A percentile compares a stretch with the other conserved stretches of the same genome.
phyloP scores from a whole-genome alignment of 2,797 vertebrate species.

The Erethizon dorsatum region DNA sequence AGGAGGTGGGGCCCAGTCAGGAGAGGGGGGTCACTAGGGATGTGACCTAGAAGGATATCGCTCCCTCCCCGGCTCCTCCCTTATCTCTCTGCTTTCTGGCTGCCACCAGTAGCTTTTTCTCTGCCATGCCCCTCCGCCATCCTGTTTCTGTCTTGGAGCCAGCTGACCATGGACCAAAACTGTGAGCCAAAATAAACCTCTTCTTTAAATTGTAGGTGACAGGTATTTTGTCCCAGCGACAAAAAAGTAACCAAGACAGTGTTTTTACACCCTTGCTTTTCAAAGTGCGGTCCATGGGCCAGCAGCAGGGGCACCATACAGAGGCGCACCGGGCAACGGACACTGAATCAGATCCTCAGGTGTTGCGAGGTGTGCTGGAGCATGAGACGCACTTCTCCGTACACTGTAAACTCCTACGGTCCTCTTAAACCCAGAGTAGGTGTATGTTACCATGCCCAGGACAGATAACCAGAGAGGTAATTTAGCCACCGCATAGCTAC shows the following conservation, averaged over 20 bases:
- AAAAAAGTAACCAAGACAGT: neutral
- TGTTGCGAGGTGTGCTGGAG: neutral
- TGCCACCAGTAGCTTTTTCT: neutral
- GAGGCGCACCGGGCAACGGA: neutral
- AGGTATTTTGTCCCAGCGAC: neutral
- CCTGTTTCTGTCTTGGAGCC: neutral
- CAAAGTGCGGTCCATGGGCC: neutral
- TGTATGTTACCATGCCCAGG: conserved; percentile 16
- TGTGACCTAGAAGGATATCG: neutral
- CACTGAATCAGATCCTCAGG: neutral
- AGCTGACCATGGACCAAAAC: neutral
- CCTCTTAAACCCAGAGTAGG: neutral
- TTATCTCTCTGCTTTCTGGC: neutral
- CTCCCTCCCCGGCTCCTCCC: neutral
- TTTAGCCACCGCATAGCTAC: neutral
- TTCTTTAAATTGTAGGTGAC: neutral
- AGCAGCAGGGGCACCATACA: neutral
- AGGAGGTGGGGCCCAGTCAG: neutral
- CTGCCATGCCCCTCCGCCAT: neutral
- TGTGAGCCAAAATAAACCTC: neutral
- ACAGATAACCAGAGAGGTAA: conserved; percentile 44
- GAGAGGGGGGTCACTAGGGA: neutral
- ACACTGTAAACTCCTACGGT: neutral
- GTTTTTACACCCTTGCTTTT: neutral
- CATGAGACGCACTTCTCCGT: neutral